Evolutionary conservation across 2,888 invertebrate species (phyloP).

Genomic region (Lordiphosa fenestrarum): DNA sequence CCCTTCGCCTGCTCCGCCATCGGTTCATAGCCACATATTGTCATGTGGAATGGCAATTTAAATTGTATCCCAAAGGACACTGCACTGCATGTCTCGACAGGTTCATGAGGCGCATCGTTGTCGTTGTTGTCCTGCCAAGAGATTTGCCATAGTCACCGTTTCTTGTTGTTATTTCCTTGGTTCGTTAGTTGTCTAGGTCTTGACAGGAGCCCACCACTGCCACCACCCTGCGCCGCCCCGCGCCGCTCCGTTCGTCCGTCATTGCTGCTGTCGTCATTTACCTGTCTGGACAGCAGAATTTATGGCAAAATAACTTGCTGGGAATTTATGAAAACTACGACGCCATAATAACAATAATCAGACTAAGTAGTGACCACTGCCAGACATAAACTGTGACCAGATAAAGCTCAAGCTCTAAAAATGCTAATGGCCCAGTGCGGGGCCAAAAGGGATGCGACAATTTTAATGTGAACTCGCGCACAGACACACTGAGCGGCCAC

Average conservation of each 20-base stretch:
- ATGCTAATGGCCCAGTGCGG: slow-evolving; percentile 8
- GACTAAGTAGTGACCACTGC: slow-evolving; percentile 75
- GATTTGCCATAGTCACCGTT: slow-evolving; percentile 42
- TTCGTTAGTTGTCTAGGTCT: slow-evolving; percentile 57
- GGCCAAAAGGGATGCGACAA: slow-evolving; percentile 13
- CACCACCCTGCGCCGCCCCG: background rate
- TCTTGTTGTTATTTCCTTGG: slow-evolving; percentile 44
- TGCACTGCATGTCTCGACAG: slow-evolving; percentile 51
- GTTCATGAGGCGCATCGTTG: slow-evolving; percentile 31
- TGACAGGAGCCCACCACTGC: slow-evolving; percentile 51
- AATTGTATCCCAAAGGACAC: slow-evolving; percentile 73
- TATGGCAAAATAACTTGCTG: slow-evolving; percentile 75
- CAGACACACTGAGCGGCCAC: slow-evolving; percentile 1
- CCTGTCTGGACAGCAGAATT: slow-evolving; percentile 52
- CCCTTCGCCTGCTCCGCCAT: background rate
- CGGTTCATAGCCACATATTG: slow-evolving; percentile 30
- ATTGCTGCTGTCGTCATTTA: slow-evolving; percentile 13
- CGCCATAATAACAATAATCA: slow-evolving; percentile 76
- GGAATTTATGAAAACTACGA: slow-evolving; percentile 75
- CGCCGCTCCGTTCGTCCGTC: background rate
- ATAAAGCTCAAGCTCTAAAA: slow-evolving; percentile 43
- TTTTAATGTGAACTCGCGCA: background rate
- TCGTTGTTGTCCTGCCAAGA: slow-evolving; percentile 37
- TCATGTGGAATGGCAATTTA: slow-evolving; percentile 73
- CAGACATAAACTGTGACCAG: slow-evolving; percentile 69